Evolutionary conservation across 2,888 invertebrate species (phyloP).

Genomic region (Tenthredo scrophulariae): DNA sequence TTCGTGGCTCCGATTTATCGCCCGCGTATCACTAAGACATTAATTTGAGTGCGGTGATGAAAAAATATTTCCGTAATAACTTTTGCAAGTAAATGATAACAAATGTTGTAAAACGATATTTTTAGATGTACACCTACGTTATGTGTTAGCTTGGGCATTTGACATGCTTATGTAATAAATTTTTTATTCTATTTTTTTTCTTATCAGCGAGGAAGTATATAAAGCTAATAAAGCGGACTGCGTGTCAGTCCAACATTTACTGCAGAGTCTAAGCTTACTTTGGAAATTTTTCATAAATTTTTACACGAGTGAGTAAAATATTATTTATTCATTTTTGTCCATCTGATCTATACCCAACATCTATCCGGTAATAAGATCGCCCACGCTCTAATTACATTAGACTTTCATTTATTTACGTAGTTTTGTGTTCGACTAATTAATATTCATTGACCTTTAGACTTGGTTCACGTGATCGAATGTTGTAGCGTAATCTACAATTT

Average conservation of each 20-base stretch:
- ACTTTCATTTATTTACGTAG: background rate
- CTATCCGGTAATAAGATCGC: background rate
- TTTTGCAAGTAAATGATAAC: background rate
- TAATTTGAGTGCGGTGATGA: no score
- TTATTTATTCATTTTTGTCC: background rate
- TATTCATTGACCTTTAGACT: background rate
- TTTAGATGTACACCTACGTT: background rate
- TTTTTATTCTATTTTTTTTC: conserved; percentile 28
- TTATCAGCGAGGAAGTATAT: conserved; percentile 19
- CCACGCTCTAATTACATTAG: background rate
- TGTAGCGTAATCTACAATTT: background rate
- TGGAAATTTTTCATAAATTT: background rate
- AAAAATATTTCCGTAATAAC: no score
- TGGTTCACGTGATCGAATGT: background rate
- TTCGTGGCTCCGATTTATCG: background rate
- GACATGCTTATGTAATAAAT: conserved; percentile 6
- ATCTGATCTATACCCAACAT: background rate
- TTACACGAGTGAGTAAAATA: background rate
- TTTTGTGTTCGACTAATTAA: background rate
- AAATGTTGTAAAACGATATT: background rate
- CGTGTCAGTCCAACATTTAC: conserved; percentile 25
- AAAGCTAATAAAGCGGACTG: background rate
- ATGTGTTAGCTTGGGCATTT: conserved; percentile 34
- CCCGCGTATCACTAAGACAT: no score
- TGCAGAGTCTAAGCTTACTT: background rate